These are phyloP conservation scores for Numenius arquata DNA, from an alignment of 2,113 vertebrate species.

Conservation along the genomic window DNA sequence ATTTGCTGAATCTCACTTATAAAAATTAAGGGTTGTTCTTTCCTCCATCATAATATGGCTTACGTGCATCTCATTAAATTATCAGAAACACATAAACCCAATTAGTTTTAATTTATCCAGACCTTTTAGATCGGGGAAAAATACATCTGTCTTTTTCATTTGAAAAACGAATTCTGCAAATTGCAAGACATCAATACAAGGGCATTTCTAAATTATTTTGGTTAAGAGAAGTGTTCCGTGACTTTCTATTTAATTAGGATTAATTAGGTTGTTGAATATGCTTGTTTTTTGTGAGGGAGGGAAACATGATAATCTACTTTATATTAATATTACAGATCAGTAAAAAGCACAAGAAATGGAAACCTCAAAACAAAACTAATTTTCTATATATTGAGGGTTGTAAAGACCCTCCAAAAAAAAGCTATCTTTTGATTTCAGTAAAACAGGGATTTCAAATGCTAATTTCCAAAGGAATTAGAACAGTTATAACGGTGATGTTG, in stretches of 20 bases:
- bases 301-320: slow-evolving; percentile 1
- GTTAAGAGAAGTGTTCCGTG: slow-evolving; percentile 12
- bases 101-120: slow-evolving; percentile 37
- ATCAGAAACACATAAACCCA: slow-evolving; percentile 26
- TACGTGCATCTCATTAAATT: slow-evolving; percentile 22
- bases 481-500: not conserved
- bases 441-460: not conserved
- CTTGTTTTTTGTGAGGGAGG: not conserved
- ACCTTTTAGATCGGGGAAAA: slow-evolving; percentile 3
- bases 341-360: not conserved
- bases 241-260: slow-evolving; percentile 46
- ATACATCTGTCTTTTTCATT: not conserved
- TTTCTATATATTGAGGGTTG: not conserved
- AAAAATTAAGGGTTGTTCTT: slow-evolving; percentile 29
- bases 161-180: slow-evolving; percentile 20
- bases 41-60: not conserved
- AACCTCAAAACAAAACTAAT: not conserved
- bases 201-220: slow-evolving; percentile 54
- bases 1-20: slow-evolving; percentile 8
- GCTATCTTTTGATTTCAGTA: not conserved
- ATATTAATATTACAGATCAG: not conserved
- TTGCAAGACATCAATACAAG: slow-evolving; percentile 39
- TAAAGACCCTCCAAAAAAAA: not conserved
- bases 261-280: slow-evolving; percentile 28
- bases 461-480: not conserved